Conservation (phyloP, 2,113 vertebrate genomes). For the Rhabdomys dilectus region DNA sequence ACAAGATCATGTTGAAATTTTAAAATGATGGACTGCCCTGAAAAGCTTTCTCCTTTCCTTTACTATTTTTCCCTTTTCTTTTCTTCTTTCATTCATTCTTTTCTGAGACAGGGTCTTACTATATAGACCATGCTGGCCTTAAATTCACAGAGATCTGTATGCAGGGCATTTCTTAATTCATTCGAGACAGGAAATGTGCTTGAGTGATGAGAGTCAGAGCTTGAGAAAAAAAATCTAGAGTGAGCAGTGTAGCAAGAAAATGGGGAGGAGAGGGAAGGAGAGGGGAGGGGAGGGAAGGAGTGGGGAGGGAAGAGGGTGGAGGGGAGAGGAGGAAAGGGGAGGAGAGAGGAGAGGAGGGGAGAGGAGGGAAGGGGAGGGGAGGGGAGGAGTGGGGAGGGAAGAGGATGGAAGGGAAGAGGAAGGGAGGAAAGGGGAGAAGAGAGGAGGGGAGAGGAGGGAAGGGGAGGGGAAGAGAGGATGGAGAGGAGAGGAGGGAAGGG, state of each 20-base stretch:
- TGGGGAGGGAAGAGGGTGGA: no score
- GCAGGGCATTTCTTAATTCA: neutral
- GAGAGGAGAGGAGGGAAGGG: neutral
- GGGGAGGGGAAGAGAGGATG: fast-evolving
- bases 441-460: neutral
- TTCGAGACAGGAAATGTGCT: no score
- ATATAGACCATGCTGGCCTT: neutral
- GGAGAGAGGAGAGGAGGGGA: neutral
- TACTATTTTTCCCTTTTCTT: neutral
- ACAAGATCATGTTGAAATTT: neutral
- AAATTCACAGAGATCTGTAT: neutral
- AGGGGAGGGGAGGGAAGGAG: no score
- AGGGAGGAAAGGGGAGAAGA: neutral
- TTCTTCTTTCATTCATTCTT: neutral
- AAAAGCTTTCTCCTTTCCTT: neutral
- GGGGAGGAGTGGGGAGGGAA: no score
- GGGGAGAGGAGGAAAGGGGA: neutral
- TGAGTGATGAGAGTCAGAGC: neutral
- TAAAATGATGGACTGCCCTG: neutral
- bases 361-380: no score
- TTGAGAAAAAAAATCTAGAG: neutral
- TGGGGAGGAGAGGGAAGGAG: no score
- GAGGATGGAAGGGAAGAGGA: no score
- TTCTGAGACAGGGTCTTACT: neutral
- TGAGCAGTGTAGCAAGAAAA: neutral